Percentiles rank a stretch among this genome's conserved stretches.
Evolutionary conservation across 2,888 invertebrate genomes (phyloP).

Genomic region (Eupithecia subumbrata): DNA sequence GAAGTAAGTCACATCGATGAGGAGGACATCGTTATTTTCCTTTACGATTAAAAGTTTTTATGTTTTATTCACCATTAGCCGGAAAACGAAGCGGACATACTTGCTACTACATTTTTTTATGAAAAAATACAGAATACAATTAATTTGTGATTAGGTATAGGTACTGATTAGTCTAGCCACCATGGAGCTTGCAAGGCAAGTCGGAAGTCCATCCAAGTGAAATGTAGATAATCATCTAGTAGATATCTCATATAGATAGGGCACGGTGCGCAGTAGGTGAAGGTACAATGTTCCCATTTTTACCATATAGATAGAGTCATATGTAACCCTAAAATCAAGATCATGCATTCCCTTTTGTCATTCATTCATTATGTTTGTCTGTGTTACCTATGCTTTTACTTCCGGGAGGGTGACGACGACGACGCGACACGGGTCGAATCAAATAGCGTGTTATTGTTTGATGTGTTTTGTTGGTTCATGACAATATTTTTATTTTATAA

Average conservation of each 20-base stretch:
- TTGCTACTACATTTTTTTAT: too few relatives aligned
- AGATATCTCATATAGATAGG: too few relatives aligned
- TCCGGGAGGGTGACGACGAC: constrained; percentile 5
- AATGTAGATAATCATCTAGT: too few relatives aligned
- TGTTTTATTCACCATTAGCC: too few relatives aligned
- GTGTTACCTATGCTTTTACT: constrained; percentile 4
- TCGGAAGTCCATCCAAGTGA: not conserved
- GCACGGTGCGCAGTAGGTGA: not conserved
- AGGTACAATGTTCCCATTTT: not conserved
- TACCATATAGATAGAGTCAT: not conserved
- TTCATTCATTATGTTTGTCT: not conserved
- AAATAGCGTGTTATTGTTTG: constrained; percentile 1
- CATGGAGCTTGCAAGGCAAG: not conserved
- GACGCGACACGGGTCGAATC: not conserved
- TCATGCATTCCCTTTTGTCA: not conserved
- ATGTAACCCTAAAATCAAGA: not conserved
- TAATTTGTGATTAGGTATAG: too few relatives aligned
- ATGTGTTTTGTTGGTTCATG: not conserved
- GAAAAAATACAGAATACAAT: too few relatives aligned
- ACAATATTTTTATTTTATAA: not conserved
- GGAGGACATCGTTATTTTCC: too few relatives aligned
- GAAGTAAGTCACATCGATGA: too few relatives aligned
- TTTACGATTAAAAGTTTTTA: too few relatives aligned
- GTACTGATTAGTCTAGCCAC: too few relatives aligned
- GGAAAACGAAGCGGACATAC: too few relatives aligned